phyloP scores from a whole-genome alignment of 2,888 invertebrate species.

The Trypoxylon attenuatum region DNA sequence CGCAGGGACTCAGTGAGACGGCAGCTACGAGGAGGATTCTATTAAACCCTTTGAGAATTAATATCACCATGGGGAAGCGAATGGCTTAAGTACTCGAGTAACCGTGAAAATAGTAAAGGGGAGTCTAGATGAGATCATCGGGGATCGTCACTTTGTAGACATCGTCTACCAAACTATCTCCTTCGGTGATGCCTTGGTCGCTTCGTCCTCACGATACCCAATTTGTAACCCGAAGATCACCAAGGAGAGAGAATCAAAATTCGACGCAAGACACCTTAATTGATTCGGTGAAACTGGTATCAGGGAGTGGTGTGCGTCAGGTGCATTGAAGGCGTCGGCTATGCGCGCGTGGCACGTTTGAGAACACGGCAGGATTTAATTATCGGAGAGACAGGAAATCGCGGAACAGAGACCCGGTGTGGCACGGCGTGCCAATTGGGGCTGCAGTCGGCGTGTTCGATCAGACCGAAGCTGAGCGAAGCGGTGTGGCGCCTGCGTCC shows the following conservation, averaged over 20 bases:
- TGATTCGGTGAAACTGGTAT: no score
- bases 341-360: neutral
- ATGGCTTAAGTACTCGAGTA: constrained; percentile 13
- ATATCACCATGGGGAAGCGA: constrained; percentile 5
- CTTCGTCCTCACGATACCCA: no score
- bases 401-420: constrained; percentile 7
- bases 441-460: constrained; percentile 21
- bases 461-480: no score
- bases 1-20: neutral
- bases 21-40: neutral
- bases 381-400: constrained; percentile 24
- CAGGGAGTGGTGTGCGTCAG: no score
- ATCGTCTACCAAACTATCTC: neutral
- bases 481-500: constrained; percentile 20
- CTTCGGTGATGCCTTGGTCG: no score
- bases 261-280: no score
- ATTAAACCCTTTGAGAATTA: constrained; percentile 5
- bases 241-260: no score
- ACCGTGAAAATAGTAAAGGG: neutral
- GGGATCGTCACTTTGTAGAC: neutral
- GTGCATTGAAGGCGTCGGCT: neutral
- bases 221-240: no score
- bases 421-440: constrained; percentile 29
- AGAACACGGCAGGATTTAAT: constrained; percentile 21
- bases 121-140: constrained; percentile 5